Evolutionary conservation across 2,888 invertebrate species (phyloP).

Genomic region (Limnephilus lunatus): DNA sequence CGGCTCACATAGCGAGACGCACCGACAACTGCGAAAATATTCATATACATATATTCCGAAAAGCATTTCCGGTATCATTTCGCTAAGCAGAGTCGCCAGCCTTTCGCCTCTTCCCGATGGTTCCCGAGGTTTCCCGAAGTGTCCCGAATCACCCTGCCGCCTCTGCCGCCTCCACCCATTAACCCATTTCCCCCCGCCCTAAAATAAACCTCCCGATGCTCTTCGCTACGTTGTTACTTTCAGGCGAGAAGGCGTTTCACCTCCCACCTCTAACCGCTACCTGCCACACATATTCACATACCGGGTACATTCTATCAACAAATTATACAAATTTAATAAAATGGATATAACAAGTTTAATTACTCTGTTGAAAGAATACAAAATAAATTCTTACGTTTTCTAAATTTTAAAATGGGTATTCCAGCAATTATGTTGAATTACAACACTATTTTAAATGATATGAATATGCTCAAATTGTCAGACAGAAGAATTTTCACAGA

Average conservation of each 20-base stretch:
- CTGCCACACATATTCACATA: neutral
- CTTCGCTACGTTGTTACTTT: neutral
- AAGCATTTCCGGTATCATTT: constrained; percentile 19
- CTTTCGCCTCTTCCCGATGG: neutral
- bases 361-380: too few relatives aligned
- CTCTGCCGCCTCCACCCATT: neutral
- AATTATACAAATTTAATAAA: too few relatives aligned
- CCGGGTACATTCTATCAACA: neutral
- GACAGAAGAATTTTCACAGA: too few relatives aligned
- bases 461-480: too few relatives aligned
- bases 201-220: constrained; percentile 42
- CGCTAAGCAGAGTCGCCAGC: neutral
- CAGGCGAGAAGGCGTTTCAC: neutral
- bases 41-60: neutral
- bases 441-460: too few relatives aligned
- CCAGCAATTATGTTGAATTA: too few relatives aligned
- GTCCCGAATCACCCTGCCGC: constrained; percentile 14
- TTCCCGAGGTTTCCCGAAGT: constrained; percentile 4
- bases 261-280: neutral
- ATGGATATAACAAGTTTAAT: too few relatives aligned
- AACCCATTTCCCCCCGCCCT: constrained; percentile 13
- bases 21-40: neutral
- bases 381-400: too few relatives aligned
- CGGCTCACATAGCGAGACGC: neutral
- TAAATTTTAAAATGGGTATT: too few relatives aligned